phyloP scores from a whole-genome alignment of 1,140 invertebrate genomes.

The Pararge aegeria region DNA sequence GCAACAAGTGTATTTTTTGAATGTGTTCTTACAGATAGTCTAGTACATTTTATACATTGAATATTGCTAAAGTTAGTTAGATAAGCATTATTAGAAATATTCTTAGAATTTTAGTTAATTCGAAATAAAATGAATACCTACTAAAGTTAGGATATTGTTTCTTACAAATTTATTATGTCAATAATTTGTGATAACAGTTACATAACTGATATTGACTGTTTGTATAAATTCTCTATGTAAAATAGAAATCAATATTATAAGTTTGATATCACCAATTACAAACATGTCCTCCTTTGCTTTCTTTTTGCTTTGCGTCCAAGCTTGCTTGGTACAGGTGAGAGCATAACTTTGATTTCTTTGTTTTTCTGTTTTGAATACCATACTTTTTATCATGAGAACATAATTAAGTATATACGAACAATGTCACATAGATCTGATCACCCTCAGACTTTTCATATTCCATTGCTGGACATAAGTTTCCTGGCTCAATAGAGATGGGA shows the following conservation, averaged over 20 bases:
- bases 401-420: no score
- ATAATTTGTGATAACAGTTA: not conserved
- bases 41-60: not conserved
- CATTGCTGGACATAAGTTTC: no score
- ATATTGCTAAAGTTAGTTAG: not conserved
- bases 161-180: not conserved
- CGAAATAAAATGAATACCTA: no score
- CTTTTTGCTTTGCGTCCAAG: constrained; percentile 35
- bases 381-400: no score
- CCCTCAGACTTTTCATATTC: no score
- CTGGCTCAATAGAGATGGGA: no score
- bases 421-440: no score
- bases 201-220: not conserved
- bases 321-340: constrained; percentile 39
- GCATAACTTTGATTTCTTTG: no score
- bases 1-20: not conserved
- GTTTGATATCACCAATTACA: not conserved
- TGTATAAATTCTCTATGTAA: not conserved
- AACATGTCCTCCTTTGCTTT: constrained; percentile 37
- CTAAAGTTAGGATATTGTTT: no score
- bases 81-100: not conserved
- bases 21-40: not conserved
- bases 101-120: no score
- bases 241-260: not conserved
- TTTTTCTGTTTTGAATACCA: no score